Percentiles rank a stretch among this genome's conserved stretches.
phyloP scores from a whole-genome alignment of 2,797 vertebrate species.

The Gila robusta region DNA sequence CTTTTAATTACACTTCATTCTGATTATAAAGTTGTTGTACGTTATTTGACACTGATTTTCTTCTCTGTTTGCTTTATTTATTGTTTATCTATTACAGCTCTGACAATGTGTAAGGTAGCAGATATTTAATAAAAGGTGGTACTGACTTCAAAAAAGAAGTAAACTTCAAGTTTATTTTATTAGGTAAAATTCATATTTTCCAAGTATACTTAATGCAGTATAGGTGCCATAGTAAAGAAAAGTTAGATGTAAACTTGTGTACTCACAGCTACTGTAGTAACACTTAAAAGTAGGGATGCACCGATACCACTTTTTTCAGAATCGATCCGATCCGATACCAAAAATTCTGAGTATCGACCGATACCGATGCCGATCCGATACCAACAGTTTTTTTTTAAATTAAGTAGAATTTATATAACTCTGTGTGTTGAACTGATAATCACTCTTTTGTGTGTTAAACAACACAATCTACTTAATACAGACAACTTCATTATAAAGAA shows the following conservation, averaged over 20 bases:
- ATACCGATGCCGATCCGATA: too few relatives aligned
- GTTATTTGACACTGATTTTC: background rate
- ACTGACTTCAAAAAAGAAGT: background rate
- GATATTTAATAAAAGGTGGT: background rate
- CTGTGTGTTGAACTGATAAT: too few relatives aligned
- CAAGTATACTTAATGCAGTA: background rate
- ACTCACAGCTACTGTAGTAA: background rate
- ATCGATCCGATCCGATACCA: too few relatives aligned
- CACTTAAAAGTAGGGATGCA: background rate
- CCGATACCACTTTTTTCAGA: too few relatives aligned
- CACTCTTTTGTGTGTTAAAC: too few relatives aligned
- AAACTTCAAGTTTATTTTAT: background rate
- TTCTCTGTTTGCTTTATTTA: background rate
- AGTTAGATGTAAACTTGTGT: background rate
- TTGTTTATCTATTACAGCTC: background rate
- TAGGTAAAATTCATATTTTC: background rate
- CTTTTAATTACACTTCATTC: conserved; percentile 78
- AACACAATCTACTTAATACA: too few relatives aligned
- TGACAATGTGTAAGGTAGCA: background rate
- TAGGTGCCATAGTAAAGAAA: background rate
- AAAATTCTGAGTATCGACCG: too few relatives aligned
- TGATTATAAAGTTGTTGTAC: conserved; percentile 4
- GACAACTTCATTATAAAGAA: too few relatives aligned
- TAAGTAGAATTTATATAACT: too few relatives aligned
- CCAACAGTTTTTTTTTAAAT: too few relatives aligned